Percentiles rank a stretch among this genome's conserved stretches.
Evolutionary conservation across 2,888 invertebrate species (phyloP).

Genomic region (Nomada flava): DNA sequence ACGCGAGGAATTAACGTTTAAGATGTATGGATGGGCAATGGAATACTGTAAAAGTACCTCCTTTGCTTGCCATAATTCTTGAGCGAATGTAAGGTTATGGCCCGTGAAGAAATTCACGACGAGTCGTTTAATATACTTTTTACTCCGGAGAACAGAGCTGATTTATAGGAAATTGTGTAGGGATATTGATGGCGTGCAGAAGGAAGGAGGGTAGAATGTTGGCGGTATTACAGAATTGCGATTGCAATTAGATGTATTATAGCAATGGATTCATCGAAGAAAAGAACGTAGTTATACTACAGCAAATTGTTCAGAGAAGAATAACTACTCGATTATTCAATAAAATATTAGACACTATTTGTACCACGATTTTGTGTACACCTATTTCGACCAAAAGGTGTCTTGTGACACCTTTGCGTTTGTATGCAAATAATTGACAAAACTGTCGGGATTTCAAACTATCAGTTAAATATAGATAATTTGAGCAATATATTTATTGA

Average conservation of each 20-base stretch:
- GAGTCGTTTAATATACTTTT: background rate
- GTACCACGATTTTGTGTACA: no score
- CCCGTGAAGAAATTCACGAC: background rate
- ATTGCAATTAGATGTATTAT: background rate
- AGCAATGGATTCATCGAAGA: background rate
- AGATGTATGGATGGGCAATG: background rate
- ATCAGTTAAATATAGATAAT: no score
- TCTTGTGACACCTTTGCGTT: no score
- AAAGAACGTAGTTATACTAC: no score
- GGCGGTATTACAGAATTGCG: background rate
- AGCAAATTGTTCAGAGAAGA: no score
- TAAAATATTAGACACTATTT: no score
- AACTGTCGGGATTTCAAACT: no score
- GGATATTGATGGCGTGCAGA: background rate
- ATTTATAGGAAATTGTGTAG: background rate
- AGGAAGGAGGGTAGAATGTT: background rate
- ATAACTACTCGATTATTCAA: no score
- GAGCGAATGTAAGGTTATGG: constrained; percentile 5
- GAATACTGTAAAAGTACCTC: background rate
- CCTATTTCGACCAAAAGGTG: no score
- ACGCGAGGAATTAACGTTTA: background rate
- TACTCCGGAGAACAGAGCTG: background rate
- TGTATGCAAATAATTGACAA: no score
- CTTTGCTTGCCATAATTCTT: background rate
- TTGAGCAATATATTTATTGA: no score